phyloP scores from a whole-genome alignment of 2,888 invertebrate genomes.

The Plebejus anna region DNA sequence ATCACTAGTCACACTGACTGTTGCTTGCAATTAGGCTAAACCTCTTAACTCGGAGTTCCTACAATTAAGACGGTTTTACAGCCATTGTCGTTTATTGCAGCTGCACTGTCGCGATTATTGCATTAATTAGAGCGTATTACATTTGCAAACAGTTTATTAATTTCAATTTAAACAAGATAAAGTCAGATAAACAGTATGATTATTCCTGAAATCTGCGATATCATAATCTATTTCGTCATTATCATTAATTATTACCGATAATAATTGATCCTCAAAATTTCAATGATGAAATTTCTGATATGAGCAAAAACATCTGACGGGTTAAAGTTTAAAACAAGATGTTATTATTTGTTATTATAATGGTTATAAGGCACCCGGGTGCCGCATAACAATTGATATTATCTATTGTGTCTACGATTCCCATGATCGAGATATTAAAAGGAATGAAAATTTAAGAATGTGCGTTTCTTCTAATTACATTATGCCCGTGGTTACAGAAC shows the following conservation, averaged over 20 bases:
- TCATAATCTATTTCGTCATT: background rate
- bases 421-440: too few species aligned
- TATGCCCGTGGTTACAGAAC: too few species aligned
- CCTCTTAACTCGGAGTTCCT: background rate
- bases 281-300: background rate
- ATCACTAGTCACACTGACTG: background rate
- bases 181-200: background rate
- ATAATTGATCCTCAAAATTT: background rate
- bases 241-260: background rate
- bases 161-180: background rate
- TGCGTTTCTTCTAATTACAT: background rate
- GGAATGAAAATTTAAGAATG: background rate
- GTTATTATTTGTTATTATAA: too few species aligned
- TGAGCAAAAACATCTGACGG: background rate
- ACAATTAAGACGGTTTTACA: background rate
- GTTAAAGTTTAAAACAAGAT: too few species aligned
- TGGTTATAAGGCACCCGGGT: too few species aligned
- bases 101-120: constrained; percentile 1
- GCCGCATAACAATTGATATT: too few species aligned
- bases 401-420: too few species aligned
- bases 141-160: background rate
- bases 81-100: constrained; percentile 7
- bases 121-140: constrained; percentile 1
- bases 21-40: constrained; percentile 4
- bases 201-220: background rate